Evolutionary conservation across 2,888 invertebrate genomes (phyloP).

Genomic region (Pyrrhosoma nymphula): DNA sequence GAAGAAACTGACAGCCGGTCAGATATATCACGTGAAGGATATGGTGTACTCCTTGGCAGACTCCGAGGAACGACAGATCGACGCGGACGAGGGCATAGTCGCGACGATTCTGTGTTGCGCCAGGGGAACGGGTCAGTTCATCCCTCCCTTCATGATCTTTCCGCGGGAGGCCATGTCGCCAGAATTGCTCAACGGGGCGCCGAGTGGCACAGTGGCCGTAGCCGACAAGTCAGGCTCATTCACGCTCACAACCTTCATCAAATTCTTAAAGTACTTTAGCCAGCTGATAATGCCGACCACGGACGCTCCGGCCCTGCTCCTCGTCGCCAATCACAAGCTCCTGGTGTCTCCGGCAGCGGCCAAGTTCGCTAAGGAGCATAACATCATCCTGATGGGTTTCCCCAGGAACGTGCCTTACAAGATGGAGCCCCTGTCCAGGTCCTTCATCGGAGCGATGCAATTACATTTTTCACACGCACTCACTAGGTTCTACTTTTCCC

Average conservation of each 20-base stretch:
- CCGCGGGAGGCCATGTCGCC: not conserved
- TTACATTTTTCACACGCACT: not conserved
- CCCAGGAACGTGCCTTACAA: not conserved
- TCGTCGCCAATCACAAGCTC: not conserved
- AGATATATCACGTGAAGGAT: not conserved
- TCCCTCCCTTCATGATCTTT: not conserved
- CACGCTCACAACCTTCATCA: not conserved
- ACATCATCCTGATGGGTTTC: not conserved
- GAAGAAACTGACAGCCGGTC: not conserved
- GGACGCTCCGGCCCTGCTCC: not conserved
- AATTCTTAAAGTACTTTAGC: not conserved
- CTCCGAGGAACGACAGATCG: not conserved
- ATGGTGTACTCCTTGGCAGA: not conserved
- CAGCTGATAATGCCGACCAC: not conserved
- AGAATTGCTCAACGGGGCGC: not conserved
- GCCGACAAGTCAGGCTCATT: not conserved
- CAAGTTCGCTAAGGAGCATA: not conserved
- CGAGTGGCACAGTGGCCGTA: not conserved
- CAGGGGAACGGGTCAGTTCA: not conserved
- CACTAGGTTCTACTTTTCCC: too few relatives aligned
- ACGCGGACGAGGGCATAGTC: not conserved
- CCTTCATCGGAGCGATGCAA: not conserved
- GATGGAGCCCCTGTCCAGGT: not conserved
- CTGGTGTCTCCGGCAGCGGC: not conserved
- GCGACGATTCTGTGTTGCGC: not conserved